Conservation (phyloP, 2,888 invertebrate genomes). For the Abrostola triplasia region DNA sequence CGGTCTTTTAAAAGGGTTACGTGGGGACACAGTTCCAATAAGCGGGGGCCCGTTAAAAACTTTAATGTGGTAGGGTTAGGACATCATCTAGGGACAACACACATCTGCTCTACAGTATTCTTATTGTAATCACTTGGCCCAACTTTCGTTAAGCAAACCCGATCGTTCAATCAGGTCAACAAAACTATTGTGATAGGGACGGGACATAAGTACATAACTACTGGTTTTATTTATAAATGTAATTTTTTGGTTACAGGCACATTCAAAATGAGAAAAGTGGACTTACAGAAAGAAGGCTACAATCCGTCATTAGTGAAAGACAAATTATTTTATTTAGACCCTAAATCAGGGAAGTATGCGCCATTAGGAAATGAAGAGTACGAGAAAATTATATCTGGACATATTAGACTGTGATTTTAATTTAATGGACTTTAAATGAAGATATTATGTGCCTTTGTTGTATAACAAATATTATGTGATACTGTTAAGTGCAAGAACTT, state of each 20-base stretch:
- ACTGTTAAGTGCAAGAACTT: conserved; percentile 29
- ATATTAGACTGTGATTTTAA: conserved; percentile 91
- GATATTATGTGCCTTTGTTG: conserved; percentile 34
- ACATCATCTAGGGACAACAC: no score
- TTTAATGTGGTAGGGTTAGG: no score
- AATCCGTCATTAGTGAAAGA: conserved; percentile 92
- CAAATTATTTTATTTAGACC: conserved; percentile 93
- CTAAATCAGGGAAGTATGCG: conserved; percentile 91
- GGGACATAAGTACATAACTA: no score
- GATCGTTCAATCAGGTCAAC: no score
- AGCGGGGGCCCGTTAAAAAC: no score
- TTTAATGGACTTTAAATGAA: conserved; percentile 29
- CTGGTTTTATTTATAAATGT: background rate
- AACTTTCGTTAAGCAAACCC: no score
- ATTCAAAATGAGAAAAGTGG: conserved; percentile 97
- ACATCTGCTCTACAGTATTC: no score
- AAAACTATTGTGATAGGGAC: no score
- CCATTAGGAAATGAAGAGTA: conserved; percentile 92
- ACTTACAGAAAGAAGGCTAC: conserved; percentile 96
- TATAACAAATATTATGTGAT: conserved; percentile 43
- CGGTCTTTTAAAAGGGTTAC: no score
- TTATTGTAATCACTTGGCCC: no score
- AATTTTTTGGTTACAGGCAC: conserved; percentile 91
- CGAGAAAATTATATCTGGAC: conserved; percentile 92
- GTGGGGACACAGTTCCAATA: no score